Evolutionary conservation across 2,797 vertebrate genomes (phyloP).

Genomic region (Sebastes cheni): DNA sequence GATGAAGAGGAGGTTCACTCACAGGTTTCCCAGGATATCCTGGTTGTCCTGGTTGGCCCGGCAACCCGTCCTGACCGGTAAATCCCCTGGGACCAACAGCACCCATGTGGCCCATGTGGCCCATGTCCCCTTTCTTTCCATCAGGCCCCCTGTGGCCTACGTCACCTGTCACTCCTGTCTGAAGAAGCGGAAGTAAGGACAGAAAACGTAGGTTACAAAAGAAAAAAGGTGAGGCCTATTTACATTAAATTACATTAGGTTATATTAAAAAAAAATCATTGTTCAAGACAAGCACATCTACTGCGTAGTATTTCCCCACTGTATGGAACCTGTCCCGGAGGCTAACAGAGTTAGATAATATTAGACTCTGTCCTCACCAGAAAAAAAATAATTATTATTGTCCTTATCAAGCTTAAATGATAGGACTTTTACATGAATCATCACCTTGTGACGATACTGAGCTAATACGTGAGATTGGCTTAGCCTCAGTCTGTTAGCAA

Average conservation of each 20-base stretch:
- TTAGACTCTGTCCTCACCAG: background rate
- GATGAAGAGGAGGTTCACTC: conserved; percentile 40
- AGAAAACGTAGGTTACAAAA: background rate
- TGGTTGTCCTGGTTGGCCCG: conserved; percentile 82
- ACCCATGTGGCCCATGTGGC: conserved; percentile 68
- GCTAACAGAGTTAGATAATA: background rate
- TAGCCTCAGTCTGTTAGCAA: background rate
- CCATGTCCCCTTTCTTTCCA: conserved; percentile 81
- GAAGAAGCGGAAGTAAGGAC: background rate
- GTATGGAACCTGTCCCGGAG: background rate
- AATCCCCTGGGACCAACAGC: conserved; percentile 77
- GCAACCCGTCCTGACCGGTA: conserved; percentile 80
- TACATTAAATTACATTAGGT: too few relatives aligned
- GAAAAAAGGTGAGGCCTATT: background rate
- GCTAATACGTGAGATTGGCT: too few relatives aligned
- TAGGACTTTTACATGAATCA: too few relatives aligned
- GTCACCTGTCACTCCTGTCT: conserved; percentile 82
- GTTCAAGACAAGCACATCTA: background rate
- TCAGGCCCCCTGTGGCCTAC: conserved; percentile 74
- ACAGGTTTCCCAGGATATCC: conserved; percentile 87
- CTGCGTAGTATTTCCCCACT: background rate
- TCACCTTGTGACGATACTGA: too few relatives aligned
- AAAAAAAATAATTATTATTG: background rate
- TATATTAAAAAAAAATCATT: background rate
- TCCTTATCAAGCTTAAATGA: too few relatives aligned